Conservation (phyloP, 2,797 vertebrate species). For the Gymnothorax javanicus region DNA sequence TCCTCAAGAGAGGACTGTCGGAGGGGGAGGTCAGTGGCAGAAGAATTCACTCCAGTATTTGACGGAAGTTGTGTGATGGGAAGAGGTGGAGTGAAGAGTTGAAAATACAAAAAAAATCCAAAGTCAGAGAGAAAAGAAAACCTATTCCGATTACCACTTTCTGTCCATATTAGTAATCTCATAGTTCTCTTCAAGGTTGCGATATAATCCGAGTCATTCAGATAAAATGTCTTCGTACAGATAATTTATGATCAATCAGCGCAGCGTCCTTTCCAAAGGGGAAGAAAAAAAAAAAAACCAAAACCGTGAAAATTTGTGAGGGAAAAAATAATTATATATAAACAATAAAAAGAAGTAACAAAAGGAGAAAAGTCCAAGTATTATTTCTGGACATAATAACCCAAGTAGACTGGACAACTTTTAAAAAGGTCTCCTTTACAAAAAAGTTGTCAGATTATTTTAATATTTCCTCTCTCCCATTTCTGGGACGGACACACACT, state of each 20-base stretch:
- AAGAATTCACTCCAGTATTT: background rate
- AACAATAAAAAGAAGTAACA: constrained; percentile 35
- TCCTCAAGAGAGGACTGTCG: constrained; percentile 35
- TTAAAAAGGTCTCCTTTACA: constrained; percentile 58
- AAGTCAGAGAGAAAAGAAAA: constrained; percentile 41
- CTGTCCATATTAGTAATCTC: constrained; percentile 42
- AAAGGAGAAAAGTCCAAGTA: constrained; percentile 57
- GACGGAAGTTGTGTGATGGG: background rate
- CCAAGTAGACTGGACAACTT: constrained; percentile 57
- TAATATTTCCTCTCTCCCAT: constrained; percentile 69
- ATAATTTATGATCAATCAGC: constrained; percentile 53
- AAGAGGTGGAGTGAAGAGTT: background rate
- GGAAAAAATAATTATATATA: constrained; percentile 45
- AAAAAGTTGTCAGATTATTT: constrained; percentile 49
- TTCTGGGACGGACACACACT: constrained; percentile 64
- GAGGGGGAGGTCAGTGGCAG: constrained; percentile 36
- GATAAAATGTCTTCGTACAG: constrained; percentile 59
- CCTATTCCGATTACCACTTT: constrained; percentile 38
- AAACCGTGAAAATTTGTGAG: constrained; percentile 44
- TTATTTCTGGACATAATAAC: constrained; percentile 56
- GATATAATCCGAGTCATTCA: constrained; percentile 51
- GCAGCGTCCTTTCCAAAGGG: constrained; percentile 42
- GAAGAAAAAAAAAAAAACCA: constrained; percentile 35
- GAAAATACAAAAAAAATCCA: constrained; percentile 46
- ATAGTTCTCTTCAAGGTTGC: constrained; percentile 42